Evolutionary conservation across 2,113 vertebrate species (phyloP).

Genomic region (Synchiropus splendidus): DNA sequence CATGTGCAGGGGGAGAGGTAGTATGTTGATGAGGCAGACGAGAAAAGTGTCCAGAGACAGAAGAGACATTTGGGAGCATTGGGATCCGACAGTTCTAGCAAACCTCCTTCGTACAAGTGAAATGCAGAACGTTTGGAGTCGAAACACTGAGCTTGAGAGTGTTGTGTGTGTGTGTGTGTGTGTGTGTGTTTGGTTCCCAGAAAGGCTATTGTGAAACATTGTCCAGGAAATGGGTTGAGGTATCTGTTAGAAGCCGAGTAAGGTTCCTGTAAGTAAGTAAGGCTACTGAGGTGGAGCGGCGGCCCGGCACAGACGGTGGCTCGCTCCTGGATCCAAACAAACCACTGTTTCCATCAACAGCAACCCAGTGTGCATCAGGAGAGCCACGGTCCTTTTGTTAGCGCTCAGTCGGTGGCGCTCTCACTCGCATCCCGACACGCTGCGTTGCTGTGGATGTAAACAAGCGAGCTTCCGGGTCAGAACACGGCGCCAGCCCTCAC

Average conservation of each 20-base stretch:
- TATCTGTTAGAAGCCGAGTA: slow-evolving; percentile 48
- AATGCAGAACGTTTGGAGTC: slow-evolving; percentile 15
- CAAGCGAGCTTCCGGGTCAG: too few relatives aligned
- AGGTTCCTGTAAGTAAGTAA: slow-evolving; percentile 52
- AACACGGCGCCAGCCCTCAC: too few relatives aligned
- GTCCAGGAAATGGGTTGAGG: slow-evolving; percentile 48
- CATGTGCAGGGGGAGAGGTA: slow-evolving; percentile 72
- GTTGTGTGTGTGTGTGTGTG: slow-evolving; percentile 23
- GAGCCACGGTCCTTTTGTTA: slow-evolving; percentile 23
- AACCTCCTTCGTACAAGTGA: not conserved
- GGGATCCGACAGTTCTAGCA: slow-evolving; percentile 43
- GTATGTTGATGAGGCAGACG: slow-evolving; percentile 44
- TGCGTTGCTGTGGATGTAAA: too few relatives aligned
- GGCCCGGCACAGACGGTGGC: slow-evolving; percentile 45
- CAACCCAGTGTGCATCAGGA: slow-evolving; percentile 11
- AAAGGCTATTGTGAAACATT: slow-evolving; percentile 44
- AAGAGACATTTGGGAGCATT: slow-evolving; percentile 32
- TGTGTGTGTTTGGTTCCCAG: slow-evolving; percentile 52
- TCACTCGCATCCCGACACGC: too few relatives aligned
- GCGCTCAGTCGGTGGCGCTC: slow-evolving; percentile 26
- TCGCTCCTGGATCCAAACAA: not conserved
- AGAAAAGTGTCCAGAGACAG: slow-evolving; percentile 26
- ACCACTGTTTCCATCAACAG: slow-evolving; percentile 2
- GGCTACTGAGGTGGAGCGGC: slow-evolving; percentile 62
- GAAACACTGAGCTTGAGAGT: slow-evolving; percentile 3